These are phyloP conservation scores for Sternarchorhynchus goeldii DNA, from an alignment of 2,797 vertebrate genomes.

Conservation along the genomic window DNA sequence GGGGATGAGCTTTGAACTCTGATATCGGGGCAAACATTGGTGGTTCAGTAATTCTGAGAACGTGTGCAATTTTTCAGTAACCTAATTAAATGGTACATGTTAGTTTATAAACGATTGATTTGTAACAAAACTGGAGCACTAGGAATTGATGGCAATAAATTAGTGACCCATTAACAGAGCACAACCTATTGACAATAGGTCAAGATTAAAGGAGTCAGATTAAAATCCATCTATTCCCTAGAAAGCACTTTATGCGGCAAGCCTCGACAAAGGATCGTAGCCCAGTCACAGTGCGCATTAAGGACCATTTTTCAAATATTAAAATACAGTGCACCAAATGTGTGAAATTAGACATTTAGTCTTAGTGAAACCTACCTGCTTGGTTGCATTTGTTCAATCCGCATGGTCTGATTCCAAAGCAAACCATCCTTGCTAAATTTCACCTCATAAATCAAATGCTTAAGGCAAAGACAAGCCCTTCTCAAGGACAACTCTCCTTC, in stretches of 20 bases:
- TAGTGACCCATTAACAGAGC: neutral
- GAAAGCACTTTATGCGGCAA: neutral
- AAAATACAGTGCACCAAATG: no score
- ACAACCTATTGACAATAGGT: neutral
- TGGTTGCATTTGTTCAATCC: conserved; percentile 10
- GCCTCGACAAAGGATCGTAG: neutral
- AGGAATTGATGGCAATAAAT: conserved; percentile 1
- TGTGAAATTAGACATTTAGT: neutral
- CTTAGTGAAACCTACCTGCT: neutral
- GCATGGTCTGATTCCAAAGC: conserved; percentile 21
- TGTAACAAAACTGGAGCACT: neutral
- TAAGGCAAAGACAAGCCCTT: conserved; percentile 43
- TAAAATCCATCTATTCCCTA: neutral
- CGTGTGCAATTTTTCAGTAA: neutral
- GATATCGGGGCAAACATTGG: neutral
- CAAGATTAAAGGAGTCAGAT: conserved; percentile 12
- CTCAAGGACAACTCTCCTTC: conserved; percentile 43
- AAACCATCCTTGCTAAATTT: conserved; percentile 31
- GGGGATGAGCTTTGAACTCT: neutral
- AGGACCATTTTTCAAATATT: no score
- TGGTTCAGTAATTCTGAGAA: neutral
- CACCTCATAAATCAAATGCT: conserved; percentile 53
- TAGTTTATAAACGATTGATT: conserved; percentile 16
- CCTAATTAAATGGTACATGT: conserved; percentile 8
- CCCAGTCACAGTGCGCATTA: neutral